Conservation (phyloP, 1,140 invertebrate species). For the Diplogasteroides magnus region DNA sequence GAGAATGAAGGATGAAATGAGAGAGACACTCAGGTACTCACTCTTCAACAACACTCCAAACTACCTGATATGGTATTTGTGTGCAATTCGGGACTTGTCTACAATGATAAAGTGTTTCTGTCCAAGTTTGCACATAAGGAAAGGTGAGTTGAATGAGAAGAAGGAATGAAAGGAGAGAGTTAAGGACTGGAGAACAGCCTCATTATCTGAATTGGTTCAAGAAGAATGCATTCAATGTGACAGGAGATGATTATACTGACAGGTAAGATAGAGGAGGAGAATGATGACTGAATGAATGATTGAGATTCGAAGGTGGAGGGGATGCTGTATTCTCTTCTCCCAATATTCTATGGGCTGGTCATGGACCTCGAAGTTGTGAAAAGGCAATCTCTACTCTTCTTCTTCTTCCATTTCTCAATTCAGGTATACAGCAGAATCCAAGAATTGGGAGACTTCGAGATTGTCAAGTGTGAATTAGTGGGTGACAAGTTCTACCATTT, state of each 20-base stretch:
- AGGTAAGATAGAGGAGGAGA: slow-evolving; percentile 1
- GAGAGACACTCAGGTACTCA: slow-evolving; percentile 38
- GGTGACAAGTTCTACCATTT: slow-evolving; percentile 49
- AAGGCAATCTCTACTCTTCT: slow-evolving; percentile 24
- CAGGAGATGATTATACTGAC: slow-evolving; percentile 43
- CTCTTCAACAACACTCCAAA: slow-evolving; percentile 41
- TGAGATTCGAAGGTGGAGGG: slow-evolving; percentile 49
- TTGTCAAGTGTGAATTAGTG: slow-evolving; percentile 45
- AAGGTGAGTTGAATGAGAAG: slow-evolving; percentile 11
- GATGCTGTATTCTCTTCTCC: slow-evolving; percentile 49
- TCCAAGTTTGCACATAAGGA: slow-evolving; percentile 50
- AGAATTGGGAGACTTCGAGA: slow-evolving; percentile 45
- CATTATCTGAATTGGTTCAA: slow-evolving; percentile 51
- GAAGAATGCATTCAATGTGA: slow-evolving; percentile 41
- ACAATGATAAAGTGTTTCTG: slow-evolving; percentile 48
- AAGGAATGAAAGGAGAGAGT: not conserved
- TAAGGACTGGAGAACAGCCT: slow-evolving; percentile 42
- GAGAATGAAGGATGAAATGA: not conserved
- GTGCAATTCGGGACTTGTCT: slow-evolving; percentile 48
- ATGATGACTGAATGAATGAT: not conserved
- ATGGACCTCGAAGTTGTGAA: slow-evolving; percentile 41
- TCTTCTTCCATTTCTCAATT: slow-evolving; percentile 11
- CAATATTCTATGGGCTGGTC: slow-evolving; percentile 53
- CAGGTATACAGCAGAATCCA: slow-evolving; percentile 44
- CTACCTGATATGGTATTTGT: slow-evolving; percentile 55